Base-by-base conservation (phyloP, 1,140 invertebrate species). In the Diorhabda carinulata region DNA sequence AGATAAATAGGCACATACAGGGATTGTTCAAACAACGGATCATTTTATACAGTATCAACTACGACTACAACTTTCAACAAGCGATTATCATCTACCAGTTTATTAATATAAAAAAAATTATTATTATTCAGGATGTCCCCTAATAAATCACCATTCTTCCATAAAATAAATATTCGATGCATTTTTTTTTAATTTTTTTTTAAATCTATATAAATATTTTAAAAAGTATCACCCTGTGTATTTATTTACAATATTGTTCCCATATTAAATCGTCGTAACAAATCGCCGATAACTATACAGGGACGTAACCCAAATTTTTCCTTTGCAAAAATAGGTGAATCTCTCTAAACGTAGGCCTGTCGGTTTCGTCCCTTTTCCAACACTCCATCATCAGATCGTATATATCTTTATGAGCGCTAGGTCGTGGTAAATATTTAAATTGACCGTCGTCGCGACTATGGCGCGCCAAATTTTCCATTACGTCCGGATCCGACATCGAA, bases 371-470 rank as follows among this genome's bases (percentile, higher is more conserved):
- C 52, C 88, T 81, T 74, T 88, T 86, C 92, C 92, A 95, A 81
- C 92, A 94, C 76, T 93, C 91, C 9, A 87, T 80, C 90, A 94
- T 93, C 57, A 95, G 81, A 78, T 93, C 91, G 80, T 92, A 92
- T 70, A 93, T 89, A 79, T 92, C 91, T 78, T 90, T 88, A 25
- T 74, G 72, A 66, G 67, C 85, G 3, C 86, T 83, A 5, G 91
- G 87, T 45, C 88, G 86, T 8, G 87, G 85, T 68, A 95, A 84
- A 73, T 85, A 86, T 72, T 87, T 85, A 81, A 89, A 91, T 64
- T 84, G 74, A 10, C 85, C 85, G 76, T 89, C 85, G 78, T 87
- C 84, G 57, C 85, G 83, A 75, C 90, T 86, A 73, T 91, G 75
- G 57, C 70, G 87, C 4, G 87, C 85, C 10, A 92, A 80, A 80